Evolutionary conservation across 2,113 vertebrate genomes (phyloP), one percentile per base, ranked within the genome.

Genomic region (Lethenteron reissneri): DNA sequence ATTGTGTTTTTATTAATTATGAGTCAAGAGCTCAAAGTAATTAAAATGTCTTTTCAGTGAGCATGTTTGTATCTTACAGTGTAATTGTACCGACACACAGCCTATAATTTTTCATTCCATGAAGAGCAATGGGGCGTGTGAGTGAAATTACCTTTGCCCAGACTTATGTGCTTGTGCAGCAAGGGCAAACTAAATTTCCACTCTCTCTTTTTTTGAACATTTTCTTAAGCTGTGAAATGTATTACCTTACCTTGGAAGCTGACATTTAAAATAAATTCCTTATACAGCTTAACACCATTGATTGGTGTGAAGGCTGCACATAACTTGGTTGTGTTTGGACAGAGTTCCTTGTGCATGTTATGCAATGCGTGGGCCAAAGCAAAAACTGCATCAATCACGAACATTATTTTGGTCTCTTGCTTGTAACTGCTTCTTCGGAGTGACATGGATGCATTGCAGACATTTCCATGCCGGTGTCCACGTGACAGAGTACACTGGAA

Each of bases 371-470:
- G 86, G 56, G 91, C 94, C 89, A 97, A 95, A 73, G 94, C 94
- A 1, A 89, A 97, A 59, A 99, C 90, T 0, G 94, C 94, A 0
- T 97, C 96, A 68, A 99, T 83, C 77, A 99, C 91, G 1, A 97
- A 99, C 64, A 91, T 95, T 78, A 99, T 94, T 79, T 99, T 99
- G 71, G 94, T 92, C 79, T 99, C 94, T 3, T 89, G 90, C 76
- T 97, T 90, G 58, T 96, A 96, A 57, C 83, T 88, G 71, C 84
- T 84, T 0, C 85, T 82, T 74, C 79, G 72, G 70, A 99, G 81
- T 1, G 86, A 90, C 8, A 68, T n/a, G 11, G 64, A 17, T 21
- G 75, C 83, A 82, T 10, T 81, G 74, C 1, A 85, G 85, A 9
- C 92, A 97, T 76, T 81, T 84, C 5, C 78, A 81, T 0, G 79